These are phyloP conservation scores for Gymnogyps californianus DNA, from an alignment of 2,113 vertebrate species.

Conservation along the genomic window DNA sequence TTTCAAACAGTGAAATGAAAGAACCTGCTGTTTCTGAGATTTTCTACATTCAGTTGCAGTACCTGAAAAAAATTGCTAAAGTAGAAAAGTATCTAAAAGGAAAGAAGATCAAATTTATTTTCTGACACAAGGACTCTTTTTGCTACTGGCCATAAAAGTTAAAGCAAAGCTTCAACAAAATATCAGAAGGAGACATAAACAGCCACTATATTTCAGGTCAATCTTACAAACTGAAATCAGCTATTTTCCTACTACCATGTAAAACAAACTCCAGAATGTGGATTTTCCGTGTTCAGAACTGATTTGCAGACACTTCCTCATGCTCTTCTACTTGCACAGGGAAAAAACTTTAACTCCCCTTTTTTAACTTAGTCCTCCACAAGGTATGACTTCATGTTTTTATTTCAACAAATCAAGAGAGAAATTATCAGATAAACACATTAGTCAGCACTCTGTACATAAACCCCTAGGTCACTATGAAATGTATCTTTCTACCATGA, in stretches of 20 bases:
- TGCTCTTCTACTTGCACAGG: background rate
- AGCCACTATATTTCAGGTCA: background rate
- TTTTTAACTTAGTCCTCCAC: slow-evolving; percentile 21
- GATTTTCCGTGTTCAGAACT: slow-evolving; percentile 44
- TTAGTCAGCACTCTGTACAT: background rate
- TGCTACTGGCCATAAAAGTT: slow-evolving; percentile 20
- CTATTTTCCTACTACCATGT: background rate
- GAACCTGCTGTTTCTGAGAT: slow-evolving; percentile 11
- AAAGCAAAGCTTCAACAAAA: slow-evolving; percentile 29
- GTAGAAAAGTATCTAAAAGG: slow-evolving; percentile 14
- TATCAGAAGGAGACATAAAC: slow-evolving; percentile 19
- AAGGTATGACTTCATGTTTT: background rate
- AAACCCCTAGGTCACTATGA: background rate
- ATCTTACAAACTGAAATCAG: background rate
- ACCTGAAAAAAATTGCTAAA: background rate
- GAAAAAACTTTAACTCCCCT: background rate
- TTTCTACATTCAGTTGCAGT: background rate
- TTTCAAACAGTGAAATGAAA: slow-evolving; percentile 47
- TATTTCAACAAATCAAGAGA: background rate
- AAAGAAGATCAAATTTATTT: slow-evolving; percentile 56
- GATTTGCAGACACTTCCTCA: slow-evolving; percentile 19
- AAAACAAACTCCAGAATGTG: slow-evolving; percentile 40
- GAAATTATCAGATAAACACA: background rate
- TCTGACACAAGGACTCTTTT: slow-evolving; percentile 24
- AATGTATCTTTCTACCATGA: background rate